Conservation (phyloP, 2,888 invertebrate species). For the Marasmarcha lunaedactyla region DNA sequence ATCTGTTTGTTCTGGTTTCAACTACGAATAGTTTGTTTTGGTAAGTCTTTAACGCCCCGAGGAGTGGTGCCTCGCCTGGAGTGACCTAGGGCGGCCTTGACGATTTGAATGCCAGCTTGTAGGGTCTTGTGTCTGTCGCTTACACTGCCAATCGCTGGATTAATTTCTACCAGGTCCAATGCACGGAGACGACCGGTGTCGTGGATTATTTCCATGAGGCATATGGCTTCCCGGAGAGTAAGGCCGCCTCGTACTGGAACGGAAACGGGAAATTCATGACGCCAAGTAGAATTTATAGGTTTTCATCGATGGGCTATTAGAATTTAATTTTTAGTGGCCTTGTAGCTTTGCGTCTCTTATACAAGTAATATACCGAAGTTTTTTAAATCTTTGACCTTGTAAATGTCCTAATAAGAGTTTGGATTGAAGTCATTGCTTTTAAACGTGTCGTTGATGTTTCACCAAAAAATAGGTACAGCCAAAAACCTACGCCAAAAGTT, state of each 20-base stretch:
- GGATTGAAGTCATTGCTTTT: too few species aligned
- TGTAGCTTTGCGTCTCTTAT: too few species aligned
- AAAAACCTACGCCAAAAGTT: too few species aligned
- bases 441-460: too few species aligned
- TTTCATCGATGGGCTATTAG: too few species aligned
- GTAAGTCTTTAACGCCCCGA: constrained; percentile 46
- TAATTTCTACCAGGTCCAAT: constrained; percentile 92
- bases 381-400: too few species aligned
- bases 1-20: too few species aligned
- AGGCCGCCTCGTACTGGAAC: constrained; percentile 83
- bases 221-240: constrained; percentile 83
- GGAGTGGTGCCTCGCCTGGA: constrained; percentile 72
- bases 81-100: constrained; percentile 79
- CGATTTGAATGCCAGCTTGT: constrained; percentile 80
- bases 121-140: constrained; percentile 78
- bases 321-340: too few species aligned
- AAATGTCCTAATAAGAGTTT: too few species aligned
- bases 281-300: too few species aligned
- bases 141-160: constrained; percentile 82
- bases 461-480: too few species aligned
- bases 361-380: too few species aligned
- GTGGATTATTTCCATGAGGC: constrained; percentile 81
- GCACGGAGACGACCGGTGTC: constrained; percentile 81
- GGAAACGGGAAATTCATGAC: constrained; percentile 11
- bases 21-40: constrained; percentile 44